Evolutionary conservation across 2,113 vertebrate genomes (phyloP).

Genomic region (Pseudopipra pipra): DNA sequence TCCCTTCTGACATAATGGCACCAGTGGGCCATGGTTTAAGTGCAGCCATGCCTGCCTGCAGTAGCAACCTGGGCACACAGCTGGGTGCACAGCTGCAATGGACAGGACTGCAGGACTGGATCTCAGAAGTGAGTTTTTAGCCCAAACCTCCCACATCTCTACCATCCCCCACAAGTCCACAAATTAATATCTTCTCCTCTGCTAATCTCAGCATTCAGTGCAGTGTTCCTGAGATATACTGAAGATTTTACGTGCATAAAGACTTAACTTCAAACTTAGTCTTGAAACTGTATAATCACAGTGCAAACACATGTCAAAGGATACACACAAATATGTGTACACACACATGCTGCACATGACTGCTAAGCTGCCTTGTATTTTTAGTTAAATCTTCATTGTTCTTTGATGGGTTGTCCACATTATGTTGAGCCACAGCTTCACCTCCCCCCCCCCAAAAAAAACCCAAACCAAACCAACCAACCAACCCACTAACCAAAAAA

Average conservation of each 20-base stretch:
- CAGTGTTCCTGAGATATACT: background rate
- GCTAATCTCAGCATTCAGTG: background rate
- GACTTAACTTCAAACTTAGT: background rate
- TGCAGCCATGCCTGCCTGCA: background rate
- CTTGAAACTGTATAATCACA: background rate
- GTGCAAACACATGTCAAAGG: background rate
- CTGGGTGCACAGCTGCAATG: background rate
- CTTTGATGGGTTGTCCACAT: too few species aligned
- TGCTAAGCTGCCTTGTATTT: background rate
- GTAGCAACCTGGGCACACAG: background rate
- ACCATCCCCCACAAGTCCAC: background rate
- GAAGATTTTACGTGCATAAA: background rate
- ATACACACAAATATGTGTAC: background rate
- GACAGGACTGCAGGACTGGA: background rate
- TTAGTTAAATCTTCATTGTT: background rate
- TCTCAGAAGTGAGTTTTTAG: background rate
- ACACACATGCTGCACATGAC: background rate
- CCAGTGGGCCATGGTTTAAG: background rate
- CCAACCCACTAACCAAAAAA: too few species aligned
- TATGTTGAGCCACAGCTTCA: background rate
- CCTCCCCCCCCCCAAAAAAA: too few species aligned
- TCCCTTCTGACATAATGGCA: conserved; percentile 42
- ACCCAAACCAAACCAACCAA: background rate
- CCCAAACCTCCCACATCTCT: background rate
- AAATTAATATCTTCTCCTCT: background rate